Conservation (phyloP, 2,113 vertebrate species). For the Trinectes maculatus region DNA sequence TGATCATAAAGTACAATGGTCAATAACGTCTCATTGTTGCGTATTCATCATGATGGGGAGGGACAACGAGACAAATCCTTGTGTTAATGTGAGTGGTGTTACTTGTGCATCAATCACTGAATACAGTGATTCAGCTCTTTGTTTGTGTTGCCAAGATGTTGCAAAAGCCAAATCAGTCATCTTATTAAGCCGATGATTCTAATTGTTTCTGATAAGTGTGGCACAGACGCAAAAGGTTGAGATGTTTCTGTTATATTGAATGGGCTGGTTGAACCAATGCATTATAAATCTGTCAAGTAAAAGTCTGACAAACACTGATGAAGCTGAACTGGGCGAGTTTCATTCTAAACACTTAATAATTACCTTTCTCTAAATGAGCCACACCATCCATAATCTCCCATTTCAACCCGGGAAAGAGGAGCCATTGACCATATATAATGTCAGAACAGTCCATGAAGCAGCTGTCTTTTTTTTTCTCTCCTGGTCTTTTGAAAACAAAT, state of each 20-base stretch:
- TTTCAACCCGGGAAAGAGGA: not conserved
- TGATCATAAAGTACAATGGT: slow-evolving; percentile 31
- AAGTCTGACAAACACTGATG: slow-evolving; percentile 33
- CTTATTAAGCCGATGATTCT: slow-evolving; percentile 67
- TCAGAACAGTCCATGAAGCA: slow-evolving; percentile 16
- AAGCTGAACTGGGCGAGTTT: slow-evolving; percentile 32
- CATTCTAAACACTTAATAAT: slow-evolving; percentile 6
- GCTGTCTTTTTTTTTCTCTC: slow-evolving; percentile 45
- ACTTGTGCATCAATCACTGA: slow-evolving; percentile 63
- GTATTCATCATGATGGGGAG: slow-evolving; percentile 53
- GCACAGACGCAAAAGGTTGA: slow-evolving; percentile 62
- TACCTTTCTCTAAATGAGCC: slow-evolving; percentile 24
- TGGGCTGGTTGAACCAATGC: slow-evolving; percentile 7
- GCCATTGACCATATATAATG: not conserved
- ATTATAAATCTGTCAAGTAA: slow-evolving; percentile 41
- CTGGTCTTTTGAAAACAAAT: slow-evolving; percentile 44
- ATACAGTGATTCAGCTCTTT: slow-evolving; percentile 32
- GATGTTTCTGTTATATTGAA: slow-evolving; percentile 43
- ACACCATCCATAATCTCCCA: not conserved
- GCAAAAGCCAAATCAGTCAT: slow-evolving; percentile 60
- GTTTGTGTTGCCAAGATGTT: slow-evolving; percentile 57
- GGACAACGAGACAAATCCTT: slow-evolving; percentile 54
- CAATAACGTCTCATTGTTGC: slow-evolving; percentile 57
- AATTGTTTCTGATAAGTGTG: slow-evolving; percentile 74
- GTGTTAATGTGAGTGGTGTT: slow-evolving; percentile 60